Evolutionary conservation across 2,888 invertebrate species (phyloP).

Genomic region (Paralinhomoeus sp.): DNA sequence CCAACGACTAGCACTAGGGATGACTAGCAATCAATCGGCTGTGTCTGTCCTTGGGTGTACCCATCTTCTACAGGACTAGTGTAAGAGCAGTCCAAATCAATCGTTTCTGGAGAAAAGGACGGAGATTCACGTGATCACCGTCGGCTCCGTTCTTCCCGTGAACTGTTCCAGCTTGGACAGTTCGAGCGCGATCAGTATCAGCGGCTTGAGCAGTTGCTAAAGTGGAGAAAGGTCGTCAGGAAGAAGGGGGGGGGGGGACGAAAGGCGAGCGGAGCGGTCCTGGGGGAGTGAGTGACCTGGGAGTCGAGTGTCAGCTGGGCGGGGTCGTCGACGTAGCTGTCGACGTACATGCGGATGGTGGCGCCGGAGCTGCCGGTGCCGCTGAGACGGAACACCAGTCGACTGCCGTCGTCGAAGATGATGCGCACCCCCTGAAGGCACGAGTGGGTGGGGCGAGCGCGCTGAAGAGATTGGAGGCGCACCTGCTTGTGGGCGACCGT

Average conservation of each 20-base stretch:
- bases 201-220: constrained; percentile 51
- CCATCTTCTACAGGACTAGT: no score
- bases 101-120: background rate
- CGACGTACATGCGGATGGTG: constrained; percentile 81
- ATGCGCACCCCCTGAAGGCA: constrained; percentile 58
- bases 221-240: background rate
- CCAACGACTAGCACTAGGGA: no score
- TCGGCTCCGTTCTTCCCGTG: constrained; percentile 71
- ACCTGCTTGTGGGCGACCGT: constrained; percentile 43
- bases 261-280: no score
- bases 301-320: no score
- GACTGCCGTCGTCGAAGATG: constrained; percentile 75
- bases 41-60: no score
- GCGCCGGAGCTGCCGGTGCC: constrained; percentile 96
- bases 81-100: background rate
- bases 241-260: no score
- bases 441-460: no score
- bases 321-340: constrained; percentile 39
- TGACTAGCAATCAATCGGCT: no score
- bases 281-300: no score
- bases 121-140: constrained; percentile 57
- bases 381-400: constrained; percentile 73
- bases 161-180: constrained; percentile 55
- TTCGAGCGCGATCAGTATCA: constrained; percentile 62
- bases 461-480: no score